Percentiles rank a stretch among this genome's conserved stretches.
Conservation (phyloP, 2,797 vertebrate genomes). For the Sebastes minor region DNA sequence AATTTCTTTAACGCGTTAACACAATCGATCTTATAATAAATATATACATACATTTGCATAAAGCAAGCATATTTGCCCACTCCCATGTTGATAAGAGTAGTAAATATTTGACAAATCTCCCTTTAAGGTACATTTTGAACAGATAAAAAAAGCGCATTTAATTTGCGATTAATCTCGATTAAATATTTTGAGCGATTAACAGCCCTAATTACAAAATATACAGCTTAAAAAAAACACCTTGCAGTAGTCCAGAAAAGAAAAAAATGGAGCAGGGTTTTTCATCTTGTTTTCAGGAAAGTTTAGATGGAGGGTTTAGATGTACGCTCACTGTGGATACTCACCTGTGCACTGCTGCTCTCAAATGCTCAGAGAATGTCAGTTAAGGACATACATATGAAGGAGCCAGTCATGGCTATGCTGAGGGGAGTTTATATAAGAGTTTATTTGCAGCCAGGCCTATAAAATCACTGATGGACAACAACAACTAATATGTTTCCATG, state of each 20-base stretch:
- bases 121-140: no score
- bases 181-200: no score
- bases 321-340: background rate
- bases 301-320: background rate
- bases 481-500: conserved; percentile 14
- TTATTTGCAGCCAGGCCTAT: conserved; percentile 8
- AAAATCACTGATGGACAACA: conserved; percentile 18
- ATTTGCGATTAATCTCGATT: no score
- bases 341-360: background rate
- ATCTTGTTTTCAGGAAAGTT: background rate
- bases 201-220: background rate
- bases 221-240: conserved; percentile 12
- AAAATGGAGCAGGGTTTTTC: background rate
- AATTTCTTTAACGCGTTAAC: no score
- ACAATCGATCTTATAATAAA: no score
- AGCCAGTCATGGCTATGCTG: conserved; percentile 6
- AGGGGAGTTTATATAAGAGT: background rate
- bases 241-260: background rate
- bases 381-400: background rate
- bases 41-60: no score
- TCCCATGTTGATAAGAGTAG: no score
- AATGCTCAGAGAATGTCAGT: conserved; percentile 35
- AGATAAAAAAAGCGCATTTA: no score
- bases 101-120: no score
- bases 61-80: no score